phyloP scores from a whole-genome alignment of 1,140 invertebrate species.

The Solenopsis fugax region DNA sequence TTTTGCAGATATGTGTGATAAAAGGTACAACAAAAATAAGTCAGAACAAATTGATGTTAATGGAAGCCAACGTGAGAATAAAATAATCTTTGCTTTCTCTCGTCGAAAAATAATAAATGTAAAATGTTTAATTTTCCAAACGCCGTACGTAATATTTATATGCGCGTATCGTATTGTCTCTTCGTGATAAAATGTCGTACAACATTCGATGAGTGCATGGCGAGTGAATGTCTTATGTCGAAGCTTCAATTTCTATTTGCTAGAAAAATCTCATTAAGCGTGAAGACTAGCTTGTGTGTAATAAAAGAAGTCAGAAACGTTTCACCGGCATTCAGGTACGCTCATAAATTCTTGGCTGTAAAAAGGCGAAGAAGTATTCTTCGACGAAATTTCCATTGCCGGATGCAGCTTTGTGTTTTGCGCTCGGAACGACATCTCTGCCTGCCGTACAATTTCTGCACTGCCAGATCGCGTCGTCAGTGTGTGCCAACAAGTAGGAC shows the following conservation, averaged over 20 bases:
- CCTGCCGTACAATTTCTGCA: constrained; percentile 41
- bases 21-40: neutral
- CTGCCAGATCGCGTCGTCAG: neutral
- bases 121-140: constrained; percentile 9
- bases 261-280: constrained; percentile 21
- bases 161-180: neutral
- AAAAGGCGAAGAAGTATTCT: constrained; percentile 27
- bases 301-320: constrained; percentile 7
- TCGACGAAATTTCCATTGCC: constrained; percentile 35
- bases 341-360: constrained; percentile 12
- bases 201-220: neutral
- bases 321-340: constrained; percentile 3
- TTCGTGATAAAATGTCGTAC: neutral
- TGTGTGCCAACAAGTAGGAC: neutral
- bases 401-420: constrained; percentile 45
- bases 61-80: neutral
- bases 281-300: neutral
- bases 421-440: constrained; percentile 11
- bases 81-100: neutral
- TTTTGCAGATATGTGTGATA: neutral
- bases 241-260: constrained; percentile 6
- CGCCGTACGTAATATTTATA: too few relatives aligned
- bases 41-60: neutral
- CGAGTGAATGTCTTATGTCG: neutral
- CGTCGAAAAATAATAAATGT: neutral